These are phyloP conservation scores for Hippocampus barbouri DNA, from an alignment of 2,113 vertebrate species.

Conservation along the genomic window DNA sequence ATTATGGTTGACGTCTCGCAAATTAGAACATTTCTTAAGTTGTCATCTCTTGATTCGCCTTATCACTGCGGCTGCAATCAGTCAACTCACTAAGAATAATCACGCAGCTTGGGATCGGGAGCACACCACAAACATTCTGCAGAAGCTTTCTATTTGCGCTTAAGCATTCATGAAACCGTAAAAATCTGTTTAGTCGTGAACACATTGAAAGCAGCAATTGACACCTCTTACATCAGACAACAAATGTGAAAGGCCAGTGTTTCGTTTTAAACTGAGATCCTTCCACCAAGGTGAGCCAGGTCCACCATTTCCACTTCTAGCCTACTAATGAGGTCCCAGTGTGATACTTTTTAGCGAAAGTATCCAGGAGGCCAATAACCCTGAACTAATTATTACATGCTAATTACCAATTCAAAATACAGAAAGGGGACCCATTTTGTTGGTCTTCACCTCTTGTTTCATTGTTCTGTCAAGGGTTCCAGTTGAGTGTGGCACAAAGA, in stretches of 20 bases:
- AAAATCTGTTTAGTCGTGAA: constrained; percentile 22
- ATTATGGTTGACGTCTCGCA: constrained; percentile 52
- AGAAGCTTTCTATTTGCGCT: constrained; percentile 25
- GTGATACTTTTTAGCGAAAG: constrained; percentile 72
- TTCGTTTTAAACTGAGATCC: constrained; percentile 36
- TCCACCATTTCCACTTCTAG: constrained; percentile 55
- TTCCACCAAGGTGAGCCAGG: constrained; percentile 48
- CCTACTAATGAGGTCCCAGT: constrained; percentile 69
- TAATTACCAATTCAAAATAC: constrained; percentile 62
- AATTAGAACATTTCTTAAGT: constrained; percentile 47
- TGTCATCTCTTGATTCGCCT: constrained; percentile 28
- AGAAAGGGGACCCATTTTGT: constrained; percentile 50
- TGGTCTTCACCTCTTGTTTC: constrained; percentile 37
- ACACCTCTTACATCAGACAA: constrained; percentile 28
- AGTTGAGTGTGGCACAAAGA: constrained; percentile 39
- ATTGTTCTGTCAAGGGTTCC: constrained; percentile 45
- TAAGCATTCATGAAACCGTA: constrained; percentile 22
- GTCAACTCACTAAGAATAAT: constrained; percentile 42
- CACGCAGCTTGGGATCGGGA: constrained; percentile 24
- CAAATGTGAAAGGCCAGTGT: constrained; percentile 13
- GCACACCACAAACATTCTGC: constrained; percentile 24
- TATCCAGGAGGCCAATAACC: constrained; percentile 71
- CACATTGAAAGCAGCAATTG: constrained; percentile 37
- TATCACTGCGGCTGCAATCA: constrained; percentile 47
- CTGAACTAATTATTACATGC: constrained; percentile 73